Conservation (phyloP, 1,140 invertebrate genomes). For the Monochamus saltuarius region DNA sequence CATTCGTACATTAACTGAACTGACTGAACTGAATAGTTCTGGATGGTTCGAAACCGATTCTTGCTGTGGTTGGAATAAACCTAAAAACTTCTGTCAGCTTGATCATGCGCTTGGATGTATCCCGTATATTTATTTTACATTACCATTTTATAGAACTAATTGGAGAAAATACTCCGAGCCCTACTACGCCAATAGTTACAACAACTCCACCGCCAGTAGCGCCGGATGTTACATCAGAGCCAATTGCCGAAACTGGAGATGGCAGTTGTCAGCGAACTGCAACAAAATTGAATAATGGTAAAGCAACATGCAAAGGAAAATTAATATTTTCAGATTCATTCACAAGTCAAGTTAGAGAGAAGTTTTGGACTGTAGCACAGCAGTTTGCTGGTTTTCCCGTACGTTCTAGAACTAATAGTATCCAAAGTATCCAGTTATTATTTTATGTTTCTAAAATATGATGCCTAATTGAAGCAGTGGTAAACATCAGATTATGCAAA, state of each 20-base stretch:
- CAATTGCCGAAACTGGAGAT: not conserved
- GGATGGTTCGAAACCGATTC: too few relatives aligned
- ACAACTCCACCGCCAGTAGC: not conserved
- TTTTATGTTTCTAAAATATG: too few relatives aligned
- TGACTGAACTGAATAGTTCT: too few relatives aligned
- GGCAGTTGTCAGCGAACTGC: constrained; percentile 20
- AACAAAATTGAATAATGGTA: constrained; percentile 31
- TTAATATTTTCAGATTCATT: constrained; percentile 51
- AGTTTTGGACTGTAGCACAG: constrained; percentile 54
- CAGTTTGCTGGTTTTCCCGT: constrained; percentile 53
- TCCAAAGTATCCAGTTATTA: too few relatives aligned
- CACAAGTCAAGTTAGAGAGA: constrained; percentile 29
- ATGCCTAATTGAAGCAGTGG: too few relatives aligned
- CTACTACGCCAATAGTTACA: not conserved
- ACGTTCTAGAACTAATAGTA: constrained; percentile 18
- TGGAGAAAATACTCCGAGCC: not conserved
- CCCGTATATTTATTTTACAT: not conserved
- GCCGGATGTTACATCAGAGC: not conserved
- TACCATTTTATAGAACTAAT: not conserved
- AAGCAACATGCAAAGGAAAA: constrained; percentile 39
- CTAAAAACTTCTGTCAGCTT: too few relatives aligned
- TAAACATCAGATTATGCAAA: too few relatives aligned
- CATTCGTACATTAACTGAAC: too few relatives aligned
- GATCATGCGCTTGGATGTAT: too few relatives aligned
- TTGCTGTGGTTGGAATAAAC: too few relatives aligned